Base-by-base conservation (phyloP, 2,888 invertebrate species). In the Ypsolopha scabrella region DNA sequence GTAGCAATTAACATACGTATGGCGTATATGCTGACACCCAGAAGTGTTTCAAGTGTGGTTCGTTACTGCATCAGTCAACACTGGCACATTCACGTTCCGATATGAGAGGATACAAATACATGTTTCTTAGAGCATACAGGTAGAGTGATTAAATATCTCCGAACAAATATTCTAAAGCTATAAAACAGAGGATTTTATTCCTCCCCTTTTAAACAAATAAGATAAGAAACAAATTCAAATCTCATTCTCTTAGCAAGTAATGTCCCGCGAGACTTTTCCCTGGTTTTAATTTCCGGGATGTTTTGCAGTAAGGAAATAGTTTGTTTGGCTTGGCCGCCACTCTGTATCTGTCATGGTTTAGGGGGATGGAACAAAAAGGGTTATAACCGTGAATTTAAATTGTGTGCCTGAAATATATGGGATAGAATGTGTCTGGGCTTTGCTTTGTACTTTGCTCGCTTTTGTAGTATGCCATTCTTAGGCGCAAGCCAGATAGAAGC, bases 261-360 rank as follows among this genome's bases (percentile, higher is more conserved):
- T 80, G 80, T 76, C 73, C 77, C 74, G 65, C 59, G 71, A 70
- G 75, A 76, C 63, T 79, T 79, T 80, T 78, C 76, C 72, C 75
- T 75, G 74, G 70, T 76, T 80, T 80, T 81, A 82, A 82, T 82
- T 81, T 82, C 81, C 81, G 81, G 78, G 66, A 63, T 70, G 69
- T 70, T 79, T 79, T 73, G 24, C 73, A 69, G 58, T 53, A 69
- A 72, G 81, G 80, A 82, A 80, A 80, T 82, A 81, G 81, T 82
- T 80, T 71, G 75, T 68, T 68, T 67, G 24, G 24, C 24, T 24
- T 24, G 64, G 50, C 52, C 54, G 47, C 44, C 52, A 51, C 51
- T 45, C 51, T 53, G 51, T 54, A 51, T 52, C 39, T 52, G 54
- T 52, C 52, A 50, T 45, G 41, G 48, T 54, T 52, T 50, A 41